Evolutionary conservation across 2,888 invertebrate species (phyloP).

Genomic region (Drosophila lutescens): DNA sequence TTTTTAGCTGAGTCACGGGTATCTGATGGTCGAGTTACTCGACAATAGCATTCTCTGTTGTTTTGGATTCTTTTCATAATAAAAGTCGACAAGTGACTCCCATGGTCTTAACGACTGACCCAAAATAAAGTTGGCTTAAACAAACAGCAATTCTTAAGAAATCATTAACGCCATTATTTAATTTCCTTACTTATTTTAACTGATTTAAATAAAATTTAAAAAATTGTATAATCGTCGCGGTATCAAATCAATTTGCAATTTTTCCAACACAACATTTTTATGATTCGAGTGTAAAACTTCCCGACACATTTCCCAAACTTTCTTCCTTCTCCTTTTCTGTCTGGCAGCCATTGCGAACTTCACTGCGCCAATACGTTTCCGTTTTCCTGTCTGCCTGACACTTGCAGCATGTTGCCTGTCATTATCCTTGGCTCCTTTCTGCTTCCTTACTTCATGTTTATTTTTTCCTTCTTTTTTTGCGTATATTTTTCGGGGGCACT

Average conservation of each 20-base stretch:
- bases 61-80: too few species aligned
- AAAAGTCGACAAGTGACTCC: too few species aligned
- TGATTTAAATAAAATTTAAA: too few species aligned
- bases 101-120: too few species aligned
- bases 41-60: too few species aligned
- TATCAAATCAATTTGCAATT: neutral
- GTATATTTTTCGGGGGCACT: slow-evolving; percentile 19
- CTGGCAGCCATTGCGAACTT: slow-evolving; percentile 64
- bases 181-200: too few species aligned
- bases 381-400: slow-evolving; percentile 79
- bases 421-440: slow-evolving; percentile 56
- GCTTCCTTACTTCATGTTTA: slow-evolving; percentile 15
- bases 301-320: slow-evolving; percentile 29
- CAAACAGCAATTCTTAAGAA: too few species aligned
- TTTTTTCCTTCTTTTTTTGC: slow-evolving; percentile 45
- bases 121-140: too few species aligned
- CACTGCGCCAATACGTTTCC: slow-evolving; percentile 78
- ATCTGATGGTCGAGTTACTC: too few species aligned
- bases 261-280: neutral
- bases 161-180: too few species aligned
- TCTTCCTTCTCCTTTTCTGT: slow-evolving; percentile 16
- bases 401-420: slow-evolving; percentile 73
- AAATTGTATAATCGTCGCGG: neutral
- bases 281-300: neutral
- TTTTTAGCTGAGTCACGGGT: too few species aligned